Percentiles rank a stretch among this genome's conserved stretches.
These are phyloP conservation scores for Ascaphus truei DNA, from an alignment of 2,113 vertebrate genomes.

Conservation along the genomic window DNA sequence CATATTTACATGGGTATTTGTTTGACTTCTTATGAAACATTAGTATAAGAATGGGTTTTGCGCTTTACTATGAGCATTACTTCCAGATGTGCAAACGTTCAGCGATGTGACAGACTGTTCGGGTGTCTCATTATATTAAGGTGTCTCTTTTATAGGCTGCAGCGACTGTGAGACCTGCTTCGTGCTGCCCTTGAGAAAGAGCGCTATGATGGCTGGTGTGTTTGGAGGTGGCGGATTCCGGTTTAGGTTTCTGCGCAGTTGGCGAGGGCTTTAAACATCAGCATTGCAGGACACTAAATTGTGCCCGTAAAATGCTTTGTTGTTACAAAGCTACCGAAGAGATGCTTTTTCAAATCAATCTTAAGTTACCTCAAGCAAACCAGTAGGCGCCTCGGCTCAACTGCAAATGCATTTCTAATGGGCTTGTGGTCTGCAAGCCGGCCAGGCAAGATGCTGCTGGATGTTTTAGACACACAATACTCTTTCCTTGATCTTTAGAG, in stretches of 20 bases:
- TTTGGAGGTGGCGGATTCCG: background rate
- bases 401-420: slow-evolving; percentile 30
- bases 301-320: background rate
- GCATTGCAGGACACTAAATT: background rate
- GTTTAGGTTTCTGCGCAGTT: background rate
- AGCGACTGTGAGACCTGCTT: too few relatives aligned
- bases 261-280: background rate
- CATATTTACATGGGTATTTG: too few relatives aligned
- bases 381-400: slow-evolving; percentile 20
- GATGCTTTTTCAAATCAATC: slow-evolving; percentile 7
- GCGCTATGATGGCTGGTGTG: background rate
- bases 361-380: slow-evolving; percentile 26
- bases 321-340: background rate
- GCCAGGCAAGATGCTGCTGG: background rate
- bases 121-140: too few relatives aligned
- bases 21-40: too few relatives aligned
- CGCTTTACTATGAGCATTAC: too few relatives aligned
- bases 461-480: background rate
- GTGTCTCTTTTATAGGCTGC: too few relatives aligned
- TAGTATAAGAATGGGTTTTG: too few relatives aligned
- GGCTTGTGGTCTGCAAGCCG: slow-evolving; percentile 13
- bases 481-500: background rate
- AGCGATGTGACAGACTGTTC: too few relatives aligned
- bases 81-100: too few relatives aligned
- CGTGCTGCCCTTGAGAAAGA: too few relatives aligned